Evolutionary conservation across 2,888 invertebrate species (phyloP), one percentile per base, ranked within the genome.

Genomic region (Monochamus alternatus): DNA sequence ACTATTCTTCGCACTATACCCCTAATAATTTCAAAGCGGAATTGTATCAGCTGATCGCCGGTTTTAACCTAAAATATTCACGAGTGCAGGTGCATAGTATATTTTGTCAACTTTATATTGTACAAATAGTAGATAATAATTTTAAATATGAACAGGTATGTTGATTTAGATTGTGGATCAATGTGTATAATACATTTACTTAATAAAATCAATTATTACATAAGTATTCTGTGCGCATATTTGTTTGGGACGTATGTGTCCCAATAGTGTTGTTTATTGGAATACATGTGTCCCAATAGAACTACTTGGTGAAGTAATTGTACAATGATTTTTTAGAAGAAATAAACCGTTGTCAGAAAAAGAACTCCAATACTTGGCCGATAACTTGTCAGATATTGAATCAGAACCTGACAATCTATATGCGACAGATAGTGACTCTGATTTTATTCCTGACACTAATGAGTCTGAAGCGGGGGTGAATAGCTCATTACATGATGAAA

Each of bases 321-420:
- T 52, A 52, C n/a, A 52, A 52, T n/a, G 10, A 3, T 52, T n/a
- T 52, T 52, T 52, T n/a, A 52, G 52, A n/a, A 52, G n/a, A 52
- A 52, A n/a, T n/a, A n/a, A 52, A 52, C 52, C 12, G 10, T 63
- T 65, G 58, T 65, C 65, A 38, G 51, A 55, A n/a, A 32, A 64
- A 64, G 55, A 64, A 52, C n/a, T 59, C 22, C 59, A 59, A 59
- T 22, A 59, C 9, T 59, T 59, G 22, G 59, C 59, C 9, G 59
- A 59, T 14, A 12, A 59, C 30, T 59, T 59, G 14, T 59, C 59
- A 3, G 59, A 59, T 59, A 4, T 59, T 59, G 59, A 59, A 59
- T 59, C 59, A 59, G 59, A 59, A 59, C 14, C 30, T 22, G 59
- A 59, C 59, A 14, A 59, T 59, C 59, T 8, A 59, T 59, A 59